These are phyloP conservation scores for Oscheius sp. DNA, from an alignment of 2,888 invertebrate species.

Conservation along the genomic window DNA sequence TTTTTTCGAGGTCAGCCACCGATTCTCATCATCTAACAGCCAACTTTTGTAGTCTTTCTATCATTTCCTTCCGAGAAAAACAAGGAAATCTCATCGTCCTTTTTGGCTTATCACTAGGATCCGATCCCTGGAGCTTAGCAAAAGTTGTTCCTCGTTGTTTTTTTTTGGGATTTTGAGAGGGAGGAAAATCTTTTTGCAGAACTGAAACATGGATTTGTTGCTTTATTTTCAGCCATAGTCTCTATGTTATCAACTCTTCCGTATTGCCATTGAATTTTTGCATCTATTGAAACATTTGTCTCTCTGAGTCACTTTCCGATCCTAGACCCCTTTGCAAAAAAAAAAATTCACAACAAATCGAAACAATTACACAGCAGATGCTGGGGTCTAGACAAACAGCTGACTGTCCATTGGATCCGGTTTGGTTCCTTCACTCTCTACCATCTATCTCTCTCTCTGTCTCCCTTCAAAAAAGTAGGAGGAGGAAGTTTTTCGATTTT, in stretches of 20 bases:
- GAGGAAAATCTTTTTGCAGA: background rate
- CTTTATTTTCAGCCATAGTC: background rate
- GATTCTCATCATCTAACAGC: too few species aligned
- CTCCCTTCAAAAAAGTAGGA: background rate
- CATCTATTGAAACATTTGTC: slow-evolving; percentile 5
- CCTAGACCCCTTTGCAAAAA: too few species aligned
- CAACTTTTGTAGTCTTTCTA: too few species aligned
- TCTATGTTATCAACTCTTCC: too few species aligned
- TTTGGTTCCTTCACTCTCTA: background rate
- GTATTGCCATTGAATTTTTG: too few species aligned
- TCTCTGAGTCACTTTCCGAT: background rate
- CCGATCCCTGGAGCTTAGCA: too few species aligned
- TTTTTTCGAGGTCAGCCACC: too few species aligned
- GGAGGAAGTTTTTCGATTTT: slow-evolving; percentile 10
- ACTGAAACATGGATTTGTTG: background rate
- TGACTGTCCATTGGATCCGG: slow-evolving; percentile 23
- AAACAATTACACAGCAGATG: slow-evolving; percentile 38
- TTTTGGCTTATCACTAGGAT: too few species aligned
- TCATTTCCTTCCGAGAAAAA: too few species aligned
- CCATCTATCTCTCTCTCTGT: slow-evolving; percentile 10
- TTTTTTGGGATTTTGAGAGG: too few species aligned
- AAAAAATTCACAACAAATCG: background rate
- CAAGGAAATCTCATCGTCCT: too few species aligned
- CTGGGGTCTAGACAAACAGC: slow-evolving; percentile 30
- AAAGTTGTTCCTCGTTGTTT: too few species aligned